phyloP scores from a whole-genome alignment of 2,888 invertebrate species.

The Thecocarcelia acutangulata region DNA sequence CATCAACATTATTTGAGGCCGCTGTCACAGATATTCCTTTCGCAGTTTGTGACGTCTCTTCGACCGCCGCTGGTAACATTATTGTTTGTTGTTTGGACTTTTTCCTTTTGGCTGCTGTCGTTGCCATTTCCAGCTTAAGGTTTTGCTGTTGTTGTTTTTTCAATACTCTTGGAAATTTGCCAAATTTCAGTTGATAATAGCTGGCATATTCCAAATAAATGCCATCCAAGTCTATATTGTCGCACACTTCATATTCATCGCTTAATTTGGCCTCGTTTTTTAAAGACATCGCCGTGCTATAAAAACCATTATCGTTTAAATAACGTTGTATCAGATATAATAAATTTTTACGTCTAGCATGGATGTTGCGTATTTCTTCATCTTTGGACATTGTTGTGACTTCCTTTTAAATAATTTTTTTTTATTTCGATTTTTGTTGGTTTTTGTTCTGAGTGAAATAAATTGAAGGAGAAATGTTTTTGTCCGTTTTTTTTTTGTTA shows the following conservation, averaged over 20 bases:
- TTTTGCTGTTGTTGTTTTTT: conserved; percentile 79
- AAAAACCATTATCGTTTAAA: conserved; percentile 86
- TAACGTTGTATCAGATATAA: conserved; percentile 86
- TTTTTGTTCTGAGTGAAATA: neutral
- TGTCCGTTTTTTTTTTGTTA: conserved; percentile 19
- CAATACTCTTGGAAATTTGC: conserved; percentile 91
- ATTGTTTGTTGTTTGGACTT: conserved; percentile 43
- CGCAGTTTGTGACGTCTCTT: conserved; percentile 51
- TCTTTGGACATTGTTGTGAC: conserved; percentile 70
- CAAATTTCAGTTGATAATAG: conserved; percentile 92
- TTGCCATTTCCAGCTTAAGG: conserved; percentile 73
- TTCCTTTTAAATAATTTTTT: neutral
- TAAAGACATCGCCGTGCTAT: conserved; percentile 85
- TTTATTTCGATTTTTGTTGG: neutral
- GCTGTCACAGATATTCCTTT: conserved; percentile 33
- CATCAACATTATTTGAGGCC: conserved; percentile 62
- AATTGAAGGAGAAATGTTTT: conserved; percentile 13
- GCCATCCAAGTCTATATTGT: conserved; percentile 94
- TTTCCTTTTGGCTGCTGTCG: conserved; percentile 56
- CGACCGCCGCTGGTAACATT: conserved; percentile 53
- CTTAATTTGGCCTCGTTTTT: conserved; percentile 87
- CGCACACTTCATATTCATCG: conserved; percentile 89
- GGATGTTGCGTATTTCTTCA: conserved; percentile 78
- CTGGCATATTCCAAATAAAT: conserved; percentile 94
- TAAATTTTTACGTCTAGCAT: conserved; percentile 82